Conservation (phyloP, 2,888 invertebrate genomes). For the Lasioglossum morio region DNA sequence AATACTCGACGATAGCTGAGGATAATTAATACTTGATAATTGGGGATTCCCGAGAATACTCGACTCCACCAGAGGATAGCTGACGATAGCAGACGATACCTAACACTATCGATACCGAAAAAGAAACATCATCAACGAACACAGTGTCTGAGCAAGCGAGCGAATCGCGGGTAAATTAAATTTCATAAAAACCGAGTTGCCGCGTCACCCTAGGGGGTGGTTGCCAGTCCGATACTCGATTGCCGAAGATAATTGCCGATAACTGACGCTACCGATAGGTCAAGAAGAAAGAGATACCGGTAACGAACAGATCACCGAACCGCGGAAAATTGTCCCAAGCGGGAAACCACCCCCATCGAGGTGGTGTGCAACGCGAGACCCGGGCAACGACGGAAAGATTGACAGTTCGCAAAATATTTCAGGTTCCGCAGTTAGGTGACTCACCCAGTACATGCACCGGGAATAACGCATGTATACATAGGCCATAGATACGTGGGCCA, state of each 20-base stretch:
- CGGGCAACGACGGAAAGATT: constrained; percentile 12
- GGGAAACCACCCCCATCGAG: background rate
- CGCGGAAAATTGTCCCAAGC: background rate
- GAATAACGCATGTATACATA: constrained; percentile 75
- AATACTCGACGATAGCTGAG: too few species aligned
- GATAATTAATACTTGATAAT: too few species aligned
- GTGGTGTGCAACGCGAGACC: background rate
- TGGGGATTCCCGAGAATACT: background rate
- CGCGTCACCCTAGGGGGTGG: background rate
- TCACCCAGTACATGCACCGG: constrained; percentile 68
- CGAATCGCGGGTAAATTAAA: background rate
- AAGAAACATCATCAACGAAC: background rate
- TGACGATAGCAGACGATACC: background rate
- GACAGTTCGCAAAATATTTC: constrained; percentile 52
- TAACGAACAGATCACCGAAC: background rate
- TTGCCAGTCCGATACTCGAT: background rate
- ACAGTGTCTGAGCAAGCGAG: background rate
- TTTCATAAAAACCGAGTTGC: background rate
- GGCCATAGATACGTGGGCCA: constrained; percentile 71
- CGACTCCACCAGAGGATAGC: background rate
- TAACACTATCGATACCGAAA: background rate
- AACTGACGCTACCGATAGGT: background rate
- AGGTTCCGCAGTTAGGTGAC: constrained; percentile 49
- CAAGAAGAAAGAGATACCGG: background rate
- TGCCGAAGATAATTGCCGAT: background rate